Percentiles rank a stretch among this genome's conserved stretches.
These are phyloP conservation scores for Bombylius major DNA, from an alignment of 2,888 invertebrate genomes.

Conservation along the genomic window DNA sequence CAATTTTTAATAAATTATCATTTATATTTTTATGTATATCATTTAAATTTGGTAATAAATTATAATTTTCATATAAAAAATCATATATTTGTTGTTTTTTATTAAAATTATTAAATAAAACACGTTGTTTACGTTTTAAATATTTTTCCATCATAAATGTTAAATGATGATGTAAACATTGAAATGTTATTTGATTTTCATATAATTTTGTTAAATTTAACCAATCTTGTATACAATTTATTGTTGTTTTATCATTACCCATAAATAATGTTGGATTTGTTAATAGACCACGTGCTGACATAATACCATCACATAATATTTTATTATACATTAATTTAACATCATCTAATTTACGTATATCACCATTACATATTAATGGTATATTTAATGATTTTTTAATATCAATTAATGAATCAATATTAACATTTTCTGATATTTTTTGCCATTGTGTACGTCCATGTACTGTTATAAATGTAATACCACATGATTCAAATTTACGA, in stretches of 20 bases:
- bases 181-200: constrained; percentile 55
- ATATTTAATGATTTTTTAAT: constrained; percentile 59
- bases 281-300: constrained; percentile 85
- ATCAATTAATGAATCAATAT: constrained; percentile 55
- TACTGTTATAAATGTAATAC: constrained; percentile 77
- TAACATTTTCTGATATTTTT: constrained; percentile 58
- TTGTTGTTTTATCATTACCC: constrained; percentile 55
- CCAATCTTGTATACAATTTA: constrained; percentile 73
- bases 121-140: constrained; percentile 56
- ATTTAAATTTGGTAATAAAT: constrained; percentile 22
- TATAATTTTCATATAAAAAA: constrained; percentile 51
- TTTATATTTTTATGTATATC: too few relatives aligned
- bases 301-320: constrained; percentile 70
- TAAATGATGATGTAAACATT: constrained; percentile 89
- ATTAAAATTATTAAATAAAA: constrained; percentile 64
- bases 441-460: constrained; percentile 85
- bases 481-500: constrained; percentile 66
- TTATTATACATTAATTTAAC: constrained; percentile 50
- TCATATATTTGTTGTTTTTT: constrained; percentile 54
- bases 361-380: constrained; percentile 90
- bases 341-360: constrained; percentile 60
- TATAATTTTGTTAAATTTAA: constrained; percentile 51
- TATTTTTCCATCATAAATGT: constrained; percentile 88
- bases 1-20: too few relatives aligned
- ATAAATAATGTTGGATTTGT: constrained; percentile 84